phyloP scores from a whole-genome alignment of 2,797 vertebrate species.

The Tinamus major region DNA sequence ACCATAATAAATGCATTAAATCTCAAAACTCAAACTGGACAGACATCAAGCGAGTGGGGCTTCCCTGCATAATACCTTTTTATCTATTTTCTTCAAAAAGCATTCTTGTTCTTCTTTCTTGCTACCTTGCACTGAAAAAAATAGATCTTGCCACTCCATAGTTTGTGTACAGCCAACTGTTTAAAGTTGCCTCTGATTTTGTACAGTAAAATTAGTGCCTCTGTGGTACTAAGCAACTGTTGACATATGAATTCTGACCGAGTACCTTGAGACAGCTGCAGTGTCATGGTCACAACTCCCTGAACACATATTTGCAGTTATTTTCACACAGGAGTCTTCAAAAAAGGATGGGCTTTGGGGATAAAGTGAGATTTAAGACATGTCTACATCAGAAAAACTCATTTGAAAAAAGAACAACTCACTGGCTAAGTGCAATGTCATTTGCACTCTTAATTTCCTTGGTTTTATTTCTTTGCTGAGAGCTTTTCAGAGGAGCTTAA shows the following conservation, averaged over 20 bases:
- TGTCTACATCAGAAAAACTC: not conserved
- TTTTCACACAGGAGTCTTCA: not conserved
- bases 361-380: not conserved
- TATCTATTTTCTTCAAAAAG: not conserved
- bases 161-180: too few species aligned
- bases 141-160: not conserved
- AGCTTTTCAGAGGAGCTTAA: conserved; percentile 28
- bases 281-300: not conserved
- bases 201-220: not conserved
- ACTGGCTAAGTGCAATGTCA: not conserved
- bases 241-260: not conserved
- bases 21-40: not conserved
- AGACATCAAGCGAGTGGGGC: not conserved
- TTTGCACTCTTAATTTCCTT: conserved; percentile 27
- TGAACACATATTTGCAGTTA: not conserved
- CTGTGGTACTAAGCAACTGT: not conserved
- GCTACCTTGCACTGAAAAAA: not conserved
- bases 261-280: not conserved
- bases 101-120: not conserved
- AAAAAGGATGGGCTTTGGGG: not conserved
- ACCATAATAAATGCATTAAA: not conserved
- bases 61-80: not conserved
- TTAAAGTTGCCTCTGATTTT: not conserved
- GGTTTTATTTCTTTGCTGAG: conserved; percentile 17
- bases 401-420: not conserved